phyloP scores from a whole-genome alignment of 2,888 invertebrate species.

The Coelinius sp. region DNA sequence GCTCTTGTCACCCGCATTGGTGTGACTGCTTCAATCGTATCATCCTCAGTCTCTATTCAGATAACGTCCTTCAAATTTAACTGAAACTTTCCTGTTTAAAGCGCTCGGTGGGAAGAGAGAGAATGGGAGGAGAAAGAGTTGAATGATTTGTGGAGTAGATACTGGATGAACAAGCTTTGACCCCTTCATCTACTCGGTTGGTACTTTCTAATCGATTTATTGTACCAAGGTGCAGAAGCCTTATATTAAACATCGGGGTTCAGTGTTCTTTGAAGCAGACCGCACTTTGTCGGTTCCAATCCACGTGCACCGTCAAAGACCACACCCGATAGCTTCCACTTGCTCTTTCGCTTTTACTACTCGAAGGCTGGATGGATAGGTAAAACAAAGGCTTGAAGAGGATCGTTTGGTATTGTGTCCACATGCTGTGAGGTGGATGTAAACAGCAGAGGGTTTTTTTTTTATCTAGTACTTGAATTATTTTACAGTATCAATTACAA shows the following conservation, averaged over 20 bases:
- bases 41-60: background rate
- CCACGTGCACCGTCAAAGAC: conserved; percentile 13
- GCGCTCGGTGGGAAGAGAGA: background rate
- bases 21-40: background rate
- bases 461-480: background rate
- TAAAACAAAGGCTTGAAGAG: conserved; percentile 3
- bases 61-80: background rate
- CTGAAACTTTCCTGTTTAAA: background rate
- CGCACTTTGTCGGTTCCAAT: conserved; percentile 20
- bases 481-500: too few species aligned
- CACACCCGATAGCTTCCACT: conserved; percentile 7
- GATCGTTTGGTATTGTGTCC: background rate
- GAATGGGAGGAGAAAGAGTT: background rate
- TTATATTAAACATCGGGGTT: background rate
- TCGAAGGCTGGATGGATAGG: background rate
- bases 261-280: conserved; percentile 12
- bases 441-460: background rate
- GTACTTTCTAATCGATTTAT: conserved; percentile 21
- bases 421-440: background rate
- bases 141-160: background rate
- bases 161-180: background rate
- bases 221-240: conserved; percentile 6
- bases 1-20: conserved; percentile 7
- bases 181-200: conserved; percentile 5
- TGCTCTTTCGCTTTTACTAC: conserved; percentile 15